Base-by-base conservation (phyloP, 37 sponge, comb jelly and placozoan genomes). In the Haliclona indistincta region DNA sequence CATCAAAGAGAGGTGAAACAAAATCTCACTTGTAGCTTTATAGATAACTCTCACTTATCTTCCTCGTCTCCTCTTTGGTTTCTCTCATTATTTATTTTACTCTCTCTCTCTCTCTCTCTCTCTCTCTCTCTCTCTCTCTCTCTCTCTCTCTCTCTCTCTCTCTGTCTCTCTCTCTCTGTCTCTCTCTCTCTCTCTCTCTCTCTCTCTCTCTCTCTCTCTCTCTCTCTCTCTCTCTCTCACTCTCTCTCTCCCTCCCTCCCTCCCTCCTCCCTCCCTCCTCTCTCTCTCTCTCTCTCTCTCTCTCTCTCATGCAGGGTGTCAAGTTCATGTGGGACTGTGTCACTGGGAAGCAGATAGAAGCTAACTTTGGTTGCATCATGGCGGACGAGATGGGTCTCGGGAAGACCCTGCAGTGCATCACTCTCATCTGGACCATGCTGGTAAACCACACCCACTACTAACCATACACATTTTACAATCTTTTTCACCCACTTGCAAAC, bases 361-460 rank as follows among this genome's bases (percentile, higher is more conserved):
- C 76, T 68, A 93, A 87, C 83, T 91, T 68, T 66, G 97, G 97
- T 28, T 97, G 97, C 71, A 91, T 97, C 47, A 97, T 97, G 97
- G 97, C 97, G 15, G 97, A 97, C 60, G 97, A 97, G 55, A 97
- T 94, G 95, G 98, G 98, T 6, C 88, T 97, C 35, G 98, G 98
- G 4, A 97, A 97, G 82, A 97, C 98, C 7, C 80, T 97, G 32
- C 98, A 97, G 70, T 97, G 98, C 68, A 94, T 97, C 54, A 70
- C 94, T 15, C 70, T 97, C 32, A 79, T 94, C 42, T 97, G 98
- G 98, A 97, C 98, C 7, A 63, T 97, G 2, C 70, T 97, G 76
- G 86, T 87, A 25, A 63, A 73, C 67, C 25, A 11, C 0, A 37
- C 41, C 65, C 7, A 22, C 43, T n/a, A 43, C 29, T n/a, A 5